Conservation (phyloP, 37 sponge, comb jelly and placozoan species). For the Ephydatia muelleri region DNA sequence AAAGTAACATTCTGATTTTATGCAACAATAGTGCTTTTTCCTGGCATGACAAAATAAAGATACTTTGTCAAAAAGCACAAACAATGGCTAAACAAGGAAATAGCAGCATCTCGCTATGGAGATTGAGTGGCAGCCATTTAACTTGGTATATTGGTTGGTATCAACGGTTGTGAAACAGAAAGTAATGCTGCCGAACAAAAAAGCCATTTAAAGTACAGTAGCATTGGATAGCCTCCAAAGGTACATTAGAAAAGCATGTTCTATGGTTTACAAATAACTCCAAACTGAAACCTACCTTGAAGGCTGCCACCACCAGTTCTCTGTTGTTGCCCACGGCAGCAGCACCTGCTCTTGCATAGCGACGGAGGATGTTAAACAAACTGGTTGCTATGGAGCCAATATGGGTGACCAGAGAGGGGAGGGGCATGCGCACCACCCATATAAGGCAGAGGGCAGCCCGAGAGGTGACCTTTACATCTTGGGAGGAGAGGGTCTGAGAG, state of each 20-base stretch:
- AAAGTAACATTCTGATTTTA: no score
- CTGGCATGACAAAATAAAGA: no score
- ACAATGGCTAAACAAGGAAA: neutral
- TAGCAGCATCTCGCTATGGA: neutral
- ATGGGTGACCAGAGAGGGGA: slow-evolving; percentile 57
- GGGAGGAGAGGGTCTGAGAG: slow-evolving; percentile 45
- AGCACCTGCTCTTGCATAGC: slow-evolving; percentile 67
- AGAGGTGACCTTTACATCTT: slow-evolving; percentile 59
- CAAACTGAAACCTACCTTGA: slow-evolving; percentile 65
- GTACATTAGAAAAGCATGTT: no score
- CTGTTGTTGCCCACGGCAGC: slow-evolving; percentile 52
- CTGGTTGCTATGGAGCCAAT: slow-evolving; percentile 11
- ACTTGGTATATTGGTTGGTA: no score
- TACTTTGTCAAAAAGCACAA: no score
- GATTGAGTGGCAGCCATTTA: no score
- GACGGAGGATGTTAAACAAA: slow-evolving; percentile 65
- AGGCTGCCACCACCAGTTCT: slow-evolving; percentile 71
- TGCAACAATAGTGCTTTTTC: no score
- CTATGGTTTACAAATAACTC: no score
- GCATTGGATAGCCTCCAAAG: no score
- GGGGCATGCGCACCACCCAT: slow-evolving; percentile 52
- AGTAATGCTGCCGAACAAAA: neutral
- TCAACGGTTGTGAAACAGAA: no score
- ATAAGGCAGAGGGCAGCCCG: slow-evolving; percentile 50
- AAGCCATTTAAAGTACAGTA: neutral